Conservation (phyloP, 2,888 invertebrate genomes). For the Melanargia galathea region DNA sequence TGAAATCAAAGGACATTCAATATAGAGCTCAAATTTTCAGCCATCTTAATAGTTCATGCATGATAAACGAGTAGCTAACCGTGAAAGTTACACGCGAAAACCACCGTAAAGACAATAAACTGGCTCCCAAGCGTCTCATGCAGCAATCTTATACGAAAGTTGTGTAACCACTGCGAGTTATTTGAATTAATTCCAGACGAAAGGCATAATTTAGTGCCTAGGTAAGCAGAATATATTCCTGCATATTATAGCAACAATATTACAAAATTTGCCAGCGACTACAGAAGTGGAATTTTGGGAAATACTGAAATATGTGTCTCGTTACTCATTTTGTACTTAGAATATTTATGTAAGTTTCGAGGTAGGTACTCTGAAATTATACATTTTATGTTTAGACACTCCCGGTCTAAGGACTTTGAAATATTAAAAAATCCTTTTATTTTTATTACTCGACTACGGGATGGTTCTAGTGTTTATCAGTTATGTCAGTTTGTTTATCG, state of each 20-base stretch:
- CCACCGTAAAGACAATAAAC: slow-evolving; percentile 25
- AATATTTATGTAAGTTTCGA: too few species aligned
- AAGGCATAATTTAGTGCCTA: slow-evolving; percentile 37
- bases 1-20: neutral
- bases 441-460: too few species aligned
- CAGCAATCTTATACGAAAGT: slow-evolving; percentile 34
- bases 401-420: too few species aligned
- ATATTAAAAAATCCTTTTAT: too few species aligned
- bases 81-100: slow-evolving; percentile 14
- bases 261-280: neutral
- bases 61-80: slow-evolving; percentile 1
- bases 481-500: too few species aligned
- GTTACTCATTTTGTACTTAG: too few species aligned
- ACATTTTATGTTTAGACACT: too few species aligned
- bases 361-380: too few species aligned
- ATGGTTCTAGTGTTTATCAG: too few species aligned
- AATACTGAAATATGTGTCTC: neutral
- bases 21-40: neutral
- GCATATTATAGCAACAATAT: neutral
- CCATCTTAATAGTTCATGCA: slow-evolving; percentile 2
- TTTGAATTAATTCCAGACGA: slow-evolving; percentile 39
- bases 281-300: neutral
- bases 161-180: slow-evolving; percentile 29
- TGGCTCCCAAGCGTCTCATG: slow-evolving; percentile 20
- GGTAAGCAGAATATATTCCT: slow-evolving; percentile 25